A percentile compares a stretch with the other conserved stretches of the same genome.
Evolutionary conservation across 2,888 invertebrate species (phyloP).

Genomic region (Carcina quercana): DNA sequence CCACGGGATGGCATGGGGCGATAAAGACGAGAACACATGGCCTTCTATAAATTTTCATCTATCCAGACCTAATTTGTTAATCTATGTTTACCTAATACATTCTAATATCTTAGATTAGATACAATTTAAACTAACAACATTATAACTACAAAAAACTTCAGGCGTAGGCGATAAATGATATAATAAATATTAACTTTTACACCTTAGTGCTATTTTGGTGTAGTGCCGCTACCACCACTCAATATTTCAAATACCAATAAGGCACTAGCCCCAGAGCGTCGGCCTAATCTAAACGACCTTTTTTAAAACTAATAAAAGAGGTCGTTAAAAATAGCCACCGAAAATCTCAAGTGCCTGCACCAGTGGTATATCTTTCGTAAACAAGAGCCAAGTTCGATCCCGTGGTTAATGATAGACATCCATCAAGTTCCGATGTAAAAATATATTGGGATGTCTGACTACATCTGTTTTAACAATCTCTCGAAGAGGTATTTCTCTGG

Average conservation of each 20-base stretch:
- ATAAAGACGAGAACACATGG: too few species aligned
- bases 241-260: slow-evolving; percentile 65
- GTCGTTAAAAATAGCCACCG: slow-evolving; percentile 70
- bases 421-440: slow-evolving; percentile 49
- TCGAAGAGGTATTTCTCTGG: slow-evolving; percentile 17
- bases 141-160: too few species aligned
- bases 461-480: slow-evolving; percentile 42
- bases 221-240: slow-evolving; percentile 54
- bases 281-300: slow-evolving; percentile 69
- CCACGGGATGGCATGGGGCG: too few species aligned
- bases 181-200: slow-evolving; percentile 20
- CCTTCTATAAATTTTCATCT: too few species aligned
- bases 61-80: too few species aligned
- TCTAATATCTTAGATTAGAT: too few species aligned
- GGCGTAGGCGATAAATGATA: slow-evolving; percentile 34
- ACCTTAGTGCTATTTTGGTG: too few species aligned
- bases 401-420: slow-evolving; percentile 52
- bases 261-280: slow-evolving; percentile 50
- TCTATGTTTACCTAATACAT: too few species aligned
- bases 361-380: slow-evolving; percentile 48
- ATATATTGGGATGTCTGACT: slow-evolving; percentile 31
- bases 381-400: slow-evolving; percentile 47
- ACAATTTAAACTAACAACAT: too few species aligned
- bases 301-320: slow-evolving; percentile 71
- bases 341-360: slow-evolving; percentile 55